Conservation (phyloP, 2,797 vertebrate species). For the Iguana delicatissima region DNA sequence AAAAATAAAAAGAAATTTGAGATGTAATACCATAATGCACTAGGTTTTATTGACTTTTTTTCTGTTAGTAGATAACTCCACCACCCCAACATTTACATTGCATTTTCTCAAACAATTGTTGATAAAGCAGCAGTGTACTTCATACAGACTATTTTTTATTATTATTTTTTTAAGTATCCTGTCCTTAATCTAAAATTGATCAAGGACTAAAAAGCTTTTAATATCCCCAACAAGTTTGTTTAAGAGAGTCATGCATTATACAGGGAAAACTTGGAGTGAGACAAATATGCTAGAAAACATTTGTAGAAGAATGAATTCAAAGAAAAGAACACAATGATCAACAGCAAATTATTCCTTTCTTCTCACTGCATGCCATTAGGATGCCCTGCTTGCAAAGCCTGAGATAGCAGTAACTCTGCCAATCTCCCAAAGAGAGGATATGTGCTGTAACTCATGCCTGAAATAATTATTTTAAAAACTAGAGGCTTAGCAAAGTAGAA, state of each 20-base stretch:
- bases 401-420: background rate
- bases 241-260: background rate
- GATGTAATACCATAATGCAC: too few relatives aligned
- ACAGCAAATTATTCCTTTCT: background rate
- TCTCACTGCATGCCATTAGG: background rate
- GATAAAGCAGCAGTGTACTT: background rate
- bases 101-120: background rate
- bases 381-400: background rate
- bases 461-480: background rate
- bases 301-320: background rate
- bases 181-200: background rate
- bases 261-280: background rate
- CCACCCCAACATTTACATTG: too few relatives aligned
- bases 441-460: background rate
- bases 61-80: too few relatives aligned
- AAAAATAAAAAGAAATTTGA: too few relatives aligned
- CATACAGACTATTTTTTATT: too few relatives aligned
- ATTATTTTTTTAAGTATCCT: background rate
- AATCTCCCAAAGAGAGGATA: background rate
- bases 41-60: too few relatives aligned
- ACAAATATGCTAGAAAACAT: background rate
- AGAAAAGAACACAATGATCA: background rate
- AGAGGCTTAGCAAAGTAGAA: background rate
- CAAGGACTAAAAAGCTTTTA: background rate
- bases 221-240: too few relatives aligned